phyloP scores from a whole-genome alignment of 2,113 vertebrate genomes.

The Gobiocypris rarus region DNA sequence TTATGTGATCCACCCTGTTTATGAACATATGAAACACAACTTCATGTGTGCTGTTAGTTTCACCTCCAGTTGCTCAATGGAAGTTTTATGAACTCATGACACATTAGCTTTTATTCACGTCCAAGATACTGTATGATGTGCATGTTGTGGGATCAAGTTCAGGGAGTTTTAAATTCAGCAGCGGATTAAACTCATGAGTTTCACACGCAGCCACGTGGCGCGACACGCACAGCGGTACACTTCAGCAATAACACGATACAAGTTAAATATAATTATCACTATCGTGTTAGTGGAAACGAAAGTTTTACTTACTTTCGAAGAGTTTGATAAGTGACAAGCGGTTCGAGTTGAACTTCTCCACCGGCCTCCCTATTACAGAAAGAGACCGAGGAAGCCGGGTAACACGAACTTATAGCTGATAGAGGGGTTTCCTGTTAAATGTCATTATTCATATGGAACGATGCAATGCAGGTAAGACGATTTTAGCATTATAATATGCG shows the following conservation, averaged over 20 bases:
- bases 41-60: neutral
- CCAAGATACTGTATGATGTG: neutral
- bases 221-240: slow-evolving; percentile 9
- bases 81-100: neutral
- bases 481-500: neutral
- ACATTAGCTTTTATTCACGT: neutral
- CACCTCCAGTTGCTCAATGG: neutral
- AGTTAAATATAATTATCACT: neutral
- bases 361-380: slow-evolving; percentile 35
- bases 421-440: neutral
- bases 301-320: slow-evolving; percentile 51
- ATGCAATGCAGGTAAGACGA: too few species aligned
- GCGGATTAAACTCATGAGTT: slow-evolving; percentile 26
- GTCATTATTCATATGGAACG: fast-evolving
- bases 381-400: slow-evolving; percentile 14
- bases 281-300: neutral
- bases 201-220: slow-evolving; percentile 53
- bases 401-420: slow-evolving; percentile 15
- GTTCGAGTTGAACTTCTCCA: slow-evolving; percentile 9
- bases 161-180: neutral
- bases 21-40: neutral
- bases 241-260: neutral
- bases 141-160: neutral
- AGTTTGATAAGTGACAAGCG: neutral
- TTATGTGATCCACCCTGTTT: neutral